Percentiles rank a stretch among this genome's conserved stretches.
Conservation (phyloP, 2,888 invertebrate genomes). For the Apantesis nais region DNA sequence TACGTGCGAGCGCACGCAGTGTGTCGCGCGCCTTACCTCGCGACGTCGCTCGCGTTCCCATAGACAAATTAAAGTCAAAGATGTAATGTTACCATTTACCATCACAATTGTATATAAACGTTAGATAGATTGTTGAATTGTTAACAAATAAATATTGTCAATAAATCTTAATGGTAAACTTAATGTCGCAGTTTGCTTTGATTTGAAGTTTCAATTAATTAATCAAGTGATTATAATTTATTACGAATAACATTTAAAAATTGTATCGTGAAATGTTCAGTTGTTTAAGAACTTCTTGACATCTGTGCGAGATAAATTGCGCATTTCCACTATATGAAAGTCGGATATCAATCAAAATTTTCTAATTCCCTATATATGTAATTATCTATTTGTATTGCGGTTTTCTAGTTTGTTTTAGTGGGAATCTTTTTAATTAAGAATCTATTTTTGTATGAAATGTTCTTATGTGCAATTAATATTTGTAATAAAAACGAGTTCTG, state of each 20-base stretch:
- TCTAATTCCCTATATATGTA: conserved; percentile 42
- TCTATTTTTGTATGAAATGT: conserved; percentile 84
- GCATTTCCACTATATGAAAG: conserved; percentile 33
- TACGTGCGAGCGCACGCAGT: conserved; percentile 13
- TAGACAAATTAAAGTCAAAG: conserved; percentile 58
- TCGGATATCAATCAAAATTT: conserved; percentile 44
- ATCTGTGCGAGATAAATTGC: conserved; percentile 59
- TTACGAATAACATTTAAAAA: conserved; percentile 30
- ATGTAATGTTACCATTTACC: conserved; percentile 71
- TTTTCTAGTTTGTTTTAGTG: conserved; percentile 81
- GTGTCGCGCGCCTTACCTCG: conserved; percentile 11
- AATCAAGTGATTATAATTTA: conserved; percentile 38
- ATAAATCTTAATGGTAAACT: conserved; percentile 38
- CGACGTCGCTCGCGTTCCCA: neutral
- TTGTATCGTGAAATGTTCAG: conserved; percentile 32
- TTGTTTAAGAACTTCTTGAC: conserved; percentile 62
- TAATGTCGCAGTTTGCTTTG: conserved; percentile 45
- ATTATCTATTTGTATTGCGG: conserved; percentile 59
- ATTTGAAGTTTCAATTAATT: conserved; percentile 52
- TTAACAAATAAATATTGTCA: conserved; percentile 53
- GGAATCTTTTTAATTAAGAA: conserved; percentile 81
- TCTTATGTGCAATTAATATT: conserved; percentile 84
- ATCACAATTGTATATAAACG: conserved; percentile 74
- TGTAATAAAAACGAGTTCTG: conserved; percentile 81
- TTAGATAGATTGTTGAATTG: conserved; percentile 74